Evolutionary conservation across 2,797 vertebrate genomes (phyloP).

Genomic region (Adelosebastes latens): DNA sequence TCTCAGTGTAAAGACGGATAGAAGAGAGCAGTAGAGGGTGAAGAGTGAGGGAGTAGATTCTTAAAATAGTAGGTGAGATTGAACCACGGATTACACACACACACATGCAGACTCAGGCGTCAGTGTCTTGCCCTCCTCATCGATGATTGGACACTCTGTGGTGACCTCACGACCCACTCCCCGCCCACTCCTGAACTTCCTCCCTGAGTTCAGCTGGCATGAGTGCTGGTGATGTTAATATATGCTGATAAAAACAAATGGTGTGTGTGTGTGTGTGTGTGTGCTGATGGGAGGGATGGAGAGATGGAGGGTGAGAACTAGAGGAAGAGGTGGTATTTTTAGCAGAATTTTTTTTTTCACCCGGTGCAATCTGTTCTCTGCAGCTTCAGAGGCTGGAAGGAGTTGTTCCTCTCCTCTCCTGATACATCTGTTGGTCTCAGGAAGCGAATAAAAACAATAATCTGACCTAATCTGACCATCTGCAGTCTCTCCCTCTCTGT

Average conservation of each 20-base stretch:
- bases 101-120: conserved; percentile 40
- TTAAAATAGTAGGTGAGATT: conserved; percentile 82
- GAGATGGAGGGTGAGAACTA: conserved; percentile 70
- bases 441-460: conserved; percentile 56
- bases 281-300: conserved; percentile 43
- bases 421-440: conserved; percentile 51
- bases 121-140: conserved; percentile 50
- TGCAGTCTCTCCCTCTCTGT: conserved; percentile 27
- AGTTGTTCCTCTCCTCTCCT: conserved; percentile 41
- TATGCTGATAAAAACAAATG: conserved; percentile 68
- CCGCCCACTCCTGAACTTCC: conserved; percentile 76
- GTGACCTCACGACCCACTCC: conserved; percentile 65
- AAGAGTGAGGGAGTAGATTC: conserved; percentile 62
- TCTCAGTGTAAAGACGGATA: conserved; percentile 31
- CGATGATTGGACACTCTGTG: conserved; percentile 61
- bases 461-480: conserved; percentile 71
- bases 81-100: conserved; percentile 72
- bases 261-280: conserved; percentile 27
- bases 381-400: conserved; percentile 47
- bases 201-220: conserved; percentile 67
- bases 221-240: conserved; percentile 71
- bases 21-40: conserved; percentile 33
- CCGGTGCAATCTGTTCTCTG: conserved; percentile 72
- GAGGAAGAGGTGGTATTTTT: conserved; percentile 80
- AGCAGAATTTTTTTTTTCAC: conserved; percentile 56